Conservation (phyloP, 2,797 vertebrate species). For the Darevskia mixta region DNA sequence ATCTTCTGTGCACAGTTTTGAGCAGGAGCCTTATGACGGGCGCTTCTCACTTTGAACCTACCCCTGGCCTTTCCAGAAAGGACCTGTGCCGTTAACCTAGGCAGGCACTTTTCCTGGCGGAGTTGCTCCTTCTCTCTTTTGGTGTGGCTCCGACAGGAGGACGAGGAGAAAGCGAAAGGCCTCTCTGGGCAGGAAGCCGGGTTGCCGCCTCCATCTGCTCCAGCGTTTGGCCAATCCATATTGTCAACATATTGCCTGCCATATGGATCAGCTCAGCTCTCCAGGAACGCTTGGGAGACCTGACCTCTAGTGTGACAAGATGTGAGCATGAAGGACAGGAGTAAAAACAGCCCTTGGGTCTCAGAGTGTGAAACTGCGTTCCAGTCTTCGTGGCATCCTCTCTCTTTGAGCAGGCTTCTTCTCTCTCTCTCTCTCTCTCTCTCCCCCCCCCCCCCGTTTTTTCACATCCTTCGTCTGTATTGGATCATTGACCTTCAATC, state of each 20-base stretch:
- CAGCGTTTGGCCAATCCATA: conserved; percentile 74
- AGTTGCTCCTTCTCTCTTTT: conserved; percentile 41
- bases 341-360: conserved; percentile 74
- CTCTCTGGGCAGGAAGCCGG: conserved; percentile 79
- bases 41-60: conserved; percentile 21
- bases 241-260: conserved; percentile 80
- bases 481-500: conserved; percentile 81
- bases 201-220: conserved; percentile 77
- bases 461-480: conserved; percentile 74
- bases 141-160: conserved; percentile 26
- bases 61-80: not conserved
- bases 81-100: conserved; percentile 26
- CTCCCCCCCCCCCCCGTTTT: conserved; percentile 57
- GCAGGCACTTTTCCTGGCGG: conserved; percentile 22
- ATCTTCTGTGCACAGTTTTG: not conserved
- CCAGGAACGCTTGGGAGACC: conserved; percentile 79
- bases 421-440: no score
- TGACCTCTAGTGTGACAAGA: conserved; percentile 80
- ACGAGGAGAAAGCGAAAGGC: conserved; percentile 85
- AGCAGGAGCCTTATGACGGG: conserved; percentile 6
- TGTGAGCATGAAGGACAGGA: conserved; percentile 78
- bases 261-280: conserved; percentile 80
- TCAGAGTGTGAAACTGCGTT: conserved; percentile 72
- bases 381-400: conserved; percentile 54
- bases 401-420: conserved; percentile 43